These are phyloP conservation scores for Merodon equestris DNA, from an alignment of 2,888 invertebrate species.

Conservation along the genomic window DNA sequence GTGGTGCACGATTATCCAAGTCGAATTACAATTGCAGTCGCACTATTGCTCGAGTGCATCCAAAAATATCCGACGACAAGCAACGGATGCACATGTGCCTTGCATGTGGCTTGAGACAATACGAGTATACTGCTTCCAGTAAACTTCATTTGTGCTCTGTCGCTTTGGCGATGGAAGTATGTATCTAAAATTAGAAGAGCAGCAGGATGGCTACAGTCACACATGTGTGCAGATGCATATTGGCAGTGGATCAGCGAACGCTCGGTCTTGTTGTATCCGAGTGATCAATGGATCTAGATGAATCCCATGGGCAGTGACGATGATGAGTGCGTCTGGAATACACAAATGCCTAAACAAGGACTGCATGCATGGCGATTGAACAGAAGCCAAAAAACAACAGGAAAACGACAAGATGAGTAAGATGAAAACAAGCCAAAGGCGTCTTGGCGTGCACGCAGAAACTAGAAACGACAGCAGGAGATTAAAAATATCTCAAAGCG, in stretches of 20 bases:
- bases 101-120: conserved; percentile 42
- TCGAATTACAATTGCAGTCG: background rate
- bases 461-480: no score
- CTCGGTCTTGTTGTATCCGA: conserved; percentile 32
- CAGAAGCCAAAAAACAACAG: background rate
- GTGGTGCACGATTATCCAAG: background rate
- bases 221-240: conserved; percentile 57
- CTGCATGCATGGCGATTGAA: background rate
- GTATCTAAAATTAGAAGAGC: conserved; percentile 54
- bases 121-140: conserved; percentile 36
- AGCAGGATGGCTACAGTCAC: conserved; percentile 36
- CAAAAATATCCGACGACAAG: conserved; percentile 31
- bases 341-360: conserved; percentile 27
- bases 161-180: conserved; percentile 18
- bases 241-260: conserved; percentile 40
- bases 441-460: no score
- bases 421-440: no score
- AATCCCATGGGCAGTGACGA: conserved; percentile 14
- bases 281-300: conserved; percentile 45
- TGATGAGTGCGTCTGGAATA: conserved; percentile 58
- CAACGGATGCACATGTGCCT: conserved; percentile 47
- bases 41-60: conserved; percentile 23
- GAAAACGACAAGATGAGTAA: no score
- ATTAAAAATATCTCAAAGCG: no score
- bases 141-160: conserved; percentile 1